Percentiles rank a stretch among this genome's conserved stretches.
Conservation (phyloP, 2,888 invertebrate species). For the Ariolimax columbianus region DNA sequence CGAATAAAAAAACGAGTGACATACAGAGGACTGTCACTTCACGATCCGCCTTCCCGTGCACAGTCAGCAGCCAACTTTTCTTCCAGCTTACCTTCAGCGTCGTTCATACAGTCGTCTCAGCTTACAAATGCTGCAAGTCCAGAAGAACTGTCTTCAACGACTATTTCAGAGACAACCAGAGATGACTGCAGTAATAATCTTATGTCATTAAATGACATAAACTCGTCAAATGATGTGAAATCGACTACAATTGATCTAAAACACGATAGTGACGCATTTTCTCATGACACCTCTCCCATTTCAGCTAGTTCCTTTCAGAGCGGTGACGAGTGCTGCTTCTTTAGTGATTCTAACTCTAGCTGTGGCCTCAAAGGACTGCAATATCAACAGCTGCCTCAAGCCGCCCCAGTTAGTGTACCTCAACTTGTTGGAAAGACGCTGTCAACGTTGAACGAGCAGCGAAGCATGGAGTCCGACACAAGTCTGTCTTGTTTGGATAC, state of each 20-base stretch:
- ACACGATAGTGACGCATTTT: neutral
- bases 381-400: neutral
- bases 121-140: neutral
- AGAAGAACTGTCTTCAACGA: neutral
- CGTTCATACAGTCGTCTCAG: neutral
- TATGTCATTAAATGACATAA: constrained; percentile 10
- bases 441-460: constrained; percentile 53
- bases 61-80: constrained; percentile 49
- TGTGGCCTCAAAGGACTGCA: constrained; percentile 17
- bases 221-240: neutral
- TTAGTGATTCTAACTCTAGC: constrained; percentile 4
- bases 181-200: neutral
- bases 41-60: constrained; percentile 56
- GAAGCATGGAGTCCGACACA: constrained; percentile 54
- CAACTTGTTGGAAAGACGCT: constrained; percentile 34
- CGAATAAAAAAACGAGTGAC: constrained; percentile 91
- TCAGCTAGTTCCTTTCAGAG: neutral
- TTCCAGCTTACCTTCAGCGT: constrained; percentile 30
- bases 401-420: neutral
- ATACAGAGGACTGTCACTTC: constrained; percentile 81
- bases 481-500: constrained; percentile 41
- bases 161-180: neutral
- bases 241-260: neutral
- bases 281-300: neutral
- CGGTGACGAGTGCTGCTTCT: neutral